Evolutionary conservation across 2,797 vertebrate species (phyloP), one percentile per base, ranked within the genome.

Genomic region (Gobio occitaniae): DNA sequence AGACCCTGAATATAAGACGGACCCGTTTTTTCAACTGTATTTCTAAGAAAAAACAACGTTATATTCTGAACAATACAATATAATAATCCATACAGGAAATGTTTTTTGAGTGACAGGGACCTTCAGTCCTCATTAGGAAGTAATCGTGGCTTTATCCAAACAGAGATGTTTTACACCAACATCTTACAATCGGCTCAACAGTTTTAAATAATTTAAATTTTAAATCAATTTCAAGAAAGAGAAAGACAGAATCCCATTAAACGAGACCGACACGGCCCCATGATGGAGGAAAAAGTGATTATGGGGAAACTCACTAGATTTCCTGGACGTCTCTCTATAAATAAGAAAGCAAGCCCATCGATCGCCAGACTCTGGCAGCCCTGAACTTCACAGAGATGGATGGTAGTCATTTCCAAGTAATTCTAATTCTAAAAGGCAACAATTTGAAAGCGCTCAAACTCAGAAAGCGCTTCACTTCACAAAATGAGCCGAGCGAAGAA

Each of bases 401-500:
- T 83, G 81, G 15, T 19, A 21, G 54, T 50, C 5, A 65, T 82
- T 82, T 44, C n/a, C n/a, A 47, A 6, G 8, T 74, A 74, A 82
- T 74, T 75, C 56, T 63, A 12, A 75, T 41, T 38, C 71, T 11
- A 21, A 41, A 83, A 65, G 44, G 29, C 19, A 65, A 75, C 81
- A 74, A 75, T 65, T 38, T 75, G 19, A 75, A 38, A 12, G 56
- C 0, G 4, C 7, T 74, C 12, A 19, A 44, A 63, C 54, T 48
- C 41, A 10, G 48, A 82, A 74, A 79, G 38, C 29, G 56, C 11
- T 41, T 17, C 25, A 16, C 25, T 82, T 63, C 7, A 16, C 25
- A 17, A 65, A 65, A 65, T 36, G 47, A 65, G 56, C 2, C 2
- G 7, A 32, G 52, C 1, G 13, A 16, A 59, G 41, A 5, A 19